Base-by-base conservation (phyloP, 2,113 vertebrate species). In the Pagrus major region DNA sequence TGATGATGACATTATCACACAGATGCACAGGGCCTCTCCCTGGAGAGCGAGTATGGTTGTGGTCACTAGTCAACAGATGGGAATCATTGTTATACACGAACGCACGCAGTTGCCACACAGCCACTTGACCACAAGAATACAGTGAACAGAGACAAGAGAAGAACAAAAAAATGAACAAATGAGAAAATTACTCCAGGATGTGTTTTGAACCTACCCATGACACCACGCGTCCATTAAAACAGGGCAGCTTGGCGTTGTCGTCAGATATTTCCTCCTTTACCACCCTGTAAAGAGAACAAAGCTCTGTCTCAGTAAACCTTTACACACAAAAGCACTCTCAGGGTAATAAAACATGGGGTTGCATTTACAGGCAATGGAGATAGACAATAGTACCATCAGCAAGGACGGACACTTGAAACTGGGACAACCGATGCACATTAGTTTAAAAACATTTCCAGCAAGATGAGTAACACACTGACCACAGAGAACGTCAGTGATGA, bases 191-290 rank as follows among this genome's bases (percentile, higher is more conserved):
- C 18, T 59, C 25, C 33, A 20, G 49, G 37, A 3, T 76, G 44
- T 20, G 49, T 66, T 51, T 47, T 61, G 18, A 86, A 93, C 98
- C 94, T 95, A 99, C 98, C 98, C 98, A 99, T 87, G 98, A 99
- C 71, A 99, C 98, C 86, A 99, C 98, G 55, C 98, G 95, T 78
- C 98, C 98, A n/a, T 99, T 99, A 94, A 99, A 99, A 93, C 98
- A 99, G 12, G 98, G 98, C 9, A 99, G 94, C 91, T 95, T 97
- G 64, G 98, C 96, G 1, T 97, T 97, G 93, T 99, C 98, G 0
- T 99, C 98, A 0, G 97, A 97, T 86, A 99, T 99, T 92, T 99
- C 98, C 84, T 99, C 98, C 88, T 99, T 99, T 59, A 99, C 98
- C 90, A 99, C 98, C 91, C 98, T 99, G 95, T 74, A 71, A 91